Percentiles rank a stretch among this genome's conserved stretches.
phyloP scores from a whole-genome alignment of 2,888 invertebrate genomes.

The Yponomeuta sedellus region DNA sequence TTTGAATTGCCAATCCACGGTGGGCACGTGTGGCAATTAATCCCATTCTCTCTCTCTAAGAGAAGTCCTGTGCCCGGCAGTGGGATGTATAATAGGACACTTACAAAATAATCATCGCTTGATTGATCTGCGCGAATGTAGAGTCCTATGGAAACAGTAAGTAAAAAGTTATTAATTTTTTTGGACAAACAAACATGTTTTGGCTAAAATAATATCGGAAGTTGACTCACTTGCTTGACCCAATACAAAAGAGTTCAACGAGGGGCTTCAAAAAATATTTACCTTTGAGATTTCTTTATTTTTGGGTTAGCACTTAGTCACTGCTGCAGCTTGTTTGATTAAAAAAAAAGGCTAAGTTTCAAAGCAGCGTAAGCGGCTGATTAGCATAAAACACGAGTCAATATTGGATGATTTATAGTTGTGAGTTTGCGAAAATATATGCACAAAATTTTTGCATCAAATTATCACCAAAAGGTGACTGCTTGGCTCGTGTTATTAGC shows the following conservation, averaged over 20 bases:
- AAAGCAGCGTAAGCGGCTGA: not conserved
- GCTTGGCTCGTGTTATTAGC: not conserved
- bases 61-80: too few relatives aligned
- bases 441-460: not conserved
- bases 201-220: not conserved
- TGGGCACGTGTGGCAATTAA: too few relatives aligned
- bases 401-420: not conserved
- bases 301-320: not conserved
- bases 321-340: not conserved
- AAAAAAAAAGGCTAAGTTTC: not conserved
- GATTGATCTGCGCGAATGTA: too few relatives aligned
- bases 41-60: too few relatives aligned
- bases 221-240: conserved; percentile 4
- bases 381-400: not conserved
- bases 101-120: too few relatives aligned
- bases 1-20: too few relatives aligned
- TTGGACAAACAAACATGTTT: not conserved
- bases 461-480: not conserved
- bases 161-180: too few relatives aligned
- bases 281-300: not conserved
- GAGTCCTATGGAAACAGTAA: too few relatives aligned
- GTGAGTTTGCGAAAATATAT: not conserved
- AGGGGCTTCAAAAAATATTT: not conserved
- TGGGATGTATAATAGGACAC: too few relatives aligned
- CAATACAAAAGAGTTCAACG: conserved; percentile 22